These are phyloP conservation scores for Cyclina sinensis DNA, from an alignment of 1,140 invertebrate species.

Conservation along the genomic window DNA sequence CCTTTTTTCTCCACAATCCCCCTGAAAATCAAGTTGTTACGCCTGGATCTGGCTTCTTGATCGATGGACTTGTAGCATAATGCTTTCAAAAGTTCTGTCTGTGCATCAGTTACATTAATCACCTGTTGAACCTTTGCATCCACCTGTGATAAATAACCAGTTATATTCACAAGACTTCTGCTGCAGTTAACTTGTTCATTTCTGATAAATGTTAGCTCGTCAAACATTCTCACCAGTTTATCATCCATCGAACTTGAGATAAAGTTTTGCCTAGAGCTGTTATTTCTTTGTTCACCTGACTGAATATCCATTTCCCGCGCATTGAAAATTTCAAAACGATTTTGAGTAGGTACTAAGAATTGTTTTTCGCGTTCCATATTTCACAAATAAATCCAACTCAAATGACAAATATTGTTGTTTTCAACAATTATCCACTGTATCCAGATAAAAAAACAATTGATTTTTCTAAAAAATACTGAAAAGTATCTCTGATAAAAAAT, in stretches of 20 bases:
- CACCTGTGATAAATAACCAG: not conserved
- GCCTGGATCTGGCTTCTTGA: conserved; percentile 30
- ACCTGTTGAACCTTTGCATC: conserved; percentile 21
- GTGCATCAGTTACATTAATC: conserved; percentile 37
- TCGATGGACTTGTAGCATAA: conserved; percentile 48
- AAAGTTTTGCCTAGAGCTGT: conserved; percentile 21
- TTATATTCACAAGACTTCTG: not conserved
- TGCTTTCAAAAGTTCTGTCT: conserved; percentile 16
- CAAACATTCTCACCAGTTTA: not conserved
- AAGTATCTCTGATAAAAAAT: not conserved
- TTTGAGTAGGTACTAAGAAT: not conserved
- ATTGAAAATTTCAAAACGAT: conserved; percentile 24
- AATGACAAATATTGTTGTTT: not conserved
- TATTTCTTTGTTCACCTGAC: not conserved
- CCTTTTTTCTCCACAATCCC: conserved; percentile 29
- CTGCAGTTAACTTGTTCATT: conserved; percentile 23
- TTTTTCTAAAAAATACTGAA: not conserved
- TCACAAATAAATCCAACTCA: not conserved
- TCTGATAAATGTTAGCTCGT: conserved; percentile 14
- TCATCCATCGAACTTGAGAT: not conserved
- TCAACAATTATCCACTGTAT: not conserved
- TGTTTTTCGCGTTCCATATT: not conserved
- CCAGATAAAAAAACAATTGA: not conserved
- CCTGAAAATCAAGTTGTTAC: conserved; percentile 58
- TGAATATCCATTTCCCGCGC: conserved; percentile 8